phyloP scores from a whole-genome alignment of 2,797 vertebrate genomes.

The Acanthurus lineatus region DNA sequence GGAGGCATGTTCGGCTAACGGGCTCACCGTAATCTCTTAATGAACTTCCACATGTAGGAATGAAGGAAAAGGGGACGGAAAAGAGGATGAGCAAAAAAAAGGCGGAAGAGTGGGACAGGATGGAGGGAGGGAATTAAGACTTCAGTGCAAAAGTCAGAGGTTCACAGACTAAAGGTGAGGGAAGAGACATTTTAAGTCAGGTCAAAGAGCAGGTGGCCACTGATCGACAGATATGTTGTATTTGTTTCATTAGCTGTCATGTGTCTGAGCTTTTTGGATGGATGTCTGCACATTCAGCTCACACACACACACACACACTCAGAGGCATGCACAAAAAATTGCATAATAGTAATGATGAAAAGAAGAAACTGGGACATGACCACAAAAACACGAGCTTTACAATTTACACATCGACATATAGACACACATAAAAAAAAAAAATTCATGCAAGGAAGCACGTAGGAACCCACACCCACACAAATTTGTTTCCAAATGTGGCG shows the following conservation, averaged over 20 bases:
- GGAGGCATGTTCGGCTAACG: conserved; percentile 52
- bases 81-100: conserved; percentile 33
- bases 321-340: not conserved
- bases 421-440: not conserved
- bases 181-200: not conserved
- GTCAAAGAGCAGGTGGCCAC: not conserved
- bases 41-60: conserved; percentile 70
- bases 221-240: not conserved
- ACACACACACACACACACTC: not conserved
- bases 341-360: not conserved
- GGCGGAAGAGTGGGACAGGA: not conserved
- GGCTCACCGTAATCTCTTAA: conserved; percentile 80
- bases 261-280: not conserved
- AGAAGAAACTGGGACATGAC: not conserved
- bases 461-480: not conserved
- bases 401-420: not conserved
- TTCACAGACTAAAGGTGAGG: not conserved
- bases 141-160: not conserved
- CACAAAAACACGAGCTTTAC: not conserved
- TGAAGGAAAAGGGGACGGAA: conserved; percentile 50
- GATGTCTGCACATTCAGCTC: conserved; percentile 21
- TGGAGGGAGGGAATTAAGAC: not conserved
- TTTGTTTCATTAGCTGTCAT: not conserved
- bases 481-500: conserved; percentile 23
- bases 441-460: not conserved